phyloP scores from a whole-genome alignment of 2,797 vertebrate genomes.

The Nothura maculosa region DNA sequence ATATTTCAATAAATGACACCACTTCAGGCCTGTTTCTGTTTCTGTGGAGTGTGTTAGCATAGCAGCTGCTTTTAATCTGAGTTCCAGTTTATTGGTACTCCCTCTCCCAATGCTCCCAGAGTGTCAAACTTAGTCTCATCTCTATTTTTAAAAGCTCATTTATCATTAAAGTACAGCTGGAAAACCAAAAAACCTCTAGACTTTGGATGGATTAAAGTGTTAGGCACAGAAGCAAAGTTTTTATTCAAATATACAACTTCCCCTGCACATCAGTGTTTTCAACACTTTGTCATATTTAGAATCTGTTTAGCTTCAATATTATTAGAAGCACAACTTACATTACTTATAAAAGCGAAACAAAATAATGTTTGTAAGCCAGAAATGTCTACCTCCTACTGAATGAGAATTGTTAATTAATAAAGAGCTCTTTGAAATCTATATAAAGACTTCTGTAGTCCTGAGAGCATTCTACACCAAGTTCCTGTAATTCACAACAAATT shows the following conservation, averaged over 20 bases:
- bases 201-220: conserved; percentile 58
- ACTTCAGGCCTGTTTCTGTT: conserved; percentile 1
- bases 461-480: not conserved
- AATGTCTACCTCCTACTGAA: conserved; percentile 47
- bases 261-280: conserved; percentile 58
- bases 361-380: conserved; percentile 65
- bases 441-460: not conserved
- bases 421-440: conserved; percentile 31
- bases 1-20: conserved; percentile 18
- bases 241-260: conserved; percentile 71
- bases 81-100: not conserved
- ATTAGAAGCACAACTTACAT: conserved; percentile 71
- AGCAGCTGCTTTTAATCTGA: conserved; percentile 46
- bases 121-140: conserved; percentile 19
- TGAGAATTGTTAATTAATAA: conserved; percentile 20
- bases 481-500: conserved; percentile 1
- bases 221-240: conserved; percentile 36
- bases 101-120: not conserved
- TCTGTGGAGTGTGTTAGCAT: not conserved
- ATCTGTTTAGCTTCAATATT: conserved; percentile 69
- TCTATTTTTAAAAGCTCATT: conserved; percentile 61
- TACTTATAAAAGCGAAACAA: conserved; percentile 66
- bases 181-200: conserved; percentile 42
- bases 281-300: conserved; percentile 71
- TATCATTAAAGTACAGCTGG: conserved; percentile 32